Evolutionary conservation across 2,113 vertebrate genomes (phyloP).

Genomic region (Lepus timidus): DNA sequence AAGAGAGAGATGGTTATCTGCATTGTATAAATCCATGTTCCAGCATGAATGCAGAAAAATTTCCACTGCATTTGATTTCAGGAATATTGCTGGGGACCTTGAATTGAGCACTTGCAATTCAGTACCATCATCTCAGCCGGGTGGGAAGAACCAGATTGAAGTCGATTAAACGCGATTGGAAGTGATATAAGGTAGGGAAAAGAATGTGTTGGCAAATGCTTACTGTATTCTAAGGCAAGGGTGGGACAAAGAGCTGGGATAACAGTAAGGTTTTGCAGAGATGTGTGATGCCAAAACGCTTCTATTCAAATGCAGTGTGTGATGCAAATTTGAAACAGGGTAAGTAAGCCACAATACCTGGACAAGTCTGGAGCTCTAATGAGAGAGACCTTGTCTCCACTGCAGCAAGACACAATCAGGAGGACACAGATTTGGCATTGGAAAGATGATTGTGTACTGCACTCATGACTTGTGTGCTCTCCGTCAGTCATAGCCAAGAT

Average conservation of each 20-base stretch:
- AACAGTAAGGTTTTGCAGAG: constrained; percentile 2
- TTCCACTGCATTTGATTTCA: not conserved
- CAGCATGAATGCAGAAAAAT: not conserved
- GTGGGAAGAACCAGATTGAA: not conserved
- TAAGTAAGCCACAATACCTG: not conserved
- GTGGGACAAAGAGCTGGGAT: not conserved
- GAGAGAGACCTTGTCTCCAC: not conserved
- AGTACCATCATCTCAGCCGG: not conserved
- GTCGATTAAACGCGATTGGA: not conserved
- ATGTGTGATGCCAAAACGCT: not conserved
- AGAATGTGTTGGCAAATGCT: not conserved
- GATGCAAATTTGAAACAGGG: not conserved
- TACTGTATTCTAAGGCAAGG: constrained; percentile 15
- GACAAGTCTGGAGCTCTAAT: not conserved
- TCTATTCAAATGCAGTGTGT: not conserved
- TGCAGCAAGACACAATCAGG: not conserved
- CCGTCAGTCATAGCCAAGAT: constrained; percentile 13
- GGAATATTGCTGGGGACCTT: not conserved
- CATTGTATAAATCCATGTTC: not conserved
- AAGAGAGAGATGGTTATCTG: not conserved
- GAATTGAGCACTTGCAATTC: not conserved
- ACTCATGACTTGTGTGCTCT: not conserved
- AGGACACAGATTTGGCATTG: not conserved
- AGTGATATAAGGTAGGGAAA: not conserved
- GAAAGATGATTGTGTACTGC: not conserved